Evolutionary conservation across 2,888 invertebrate species (phyloP).

Genomic region (Rhorus exstirpatorius): DNA sequence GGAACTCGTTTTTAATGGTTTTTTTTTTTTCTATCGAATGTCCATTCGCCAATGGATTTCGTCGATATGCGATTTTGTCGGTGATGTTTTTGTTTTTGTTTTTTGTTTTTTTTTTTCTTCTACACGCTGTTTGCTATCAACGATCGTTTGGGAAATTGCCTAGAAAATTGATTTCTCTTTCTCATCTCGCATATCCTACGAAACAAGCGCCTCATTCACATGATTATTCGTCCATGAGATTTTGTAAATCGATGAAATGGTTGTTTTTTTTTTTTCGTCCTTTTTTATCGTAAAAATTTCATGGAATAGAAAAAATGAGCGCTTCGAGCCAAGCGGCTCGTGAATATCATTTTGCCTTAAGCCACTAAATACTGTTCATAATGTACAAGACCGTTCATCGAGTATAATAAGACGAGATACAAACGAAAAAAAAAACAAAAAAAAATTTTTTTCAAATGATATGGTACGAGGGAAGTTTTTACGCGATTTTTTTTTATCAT

Average conservation of each 20-base stretch:
- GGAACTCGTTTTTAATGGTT: conserved; percentile 67
- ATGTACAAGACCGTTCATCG: conserved; percentile 72
- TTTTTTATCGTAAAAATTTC: too few relatives aligned
- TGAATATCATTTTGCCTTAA: conserved; percentile 59
- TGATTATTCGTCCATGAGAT: background rate
- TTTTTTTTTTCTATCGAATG: conserved; percentile 58
- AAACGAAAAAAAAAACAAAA: conserved; percentile 11
- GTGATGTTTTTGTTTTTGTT: conserved; percentile 13
- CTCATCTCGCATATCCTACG: background rate
- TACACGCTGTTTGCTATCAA: conserved; percentile 39
- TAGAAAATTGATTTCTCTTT: conserved; percentile 28
- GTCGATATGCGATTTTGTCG: conserved; percentile 48
- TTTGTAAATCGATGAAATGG: conserved; percentile 4
- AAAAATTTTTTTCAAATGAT: conserved; percentile 11
- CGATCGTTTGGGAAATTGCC: conserved; percentile 31
- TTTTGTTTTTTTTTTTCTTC: too few relatives aligned
- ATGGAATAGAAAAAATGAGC: background rate
- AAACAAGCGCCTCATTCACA: conserved; percentile 27
- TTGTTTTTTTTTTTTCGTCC: too few relatives aligned
- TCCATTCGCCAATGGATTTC: conserved; percentile 45
- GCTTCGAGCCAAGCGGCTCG: conserved; percentile 33
- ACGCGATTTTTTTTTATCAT: conserved; percentile 34
- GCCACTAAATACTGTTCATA: conserved; percentile 74
- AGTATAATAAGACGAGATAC: conserved; percentile 54
- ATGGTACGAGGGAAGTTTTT: conserved; percentile 52